Evolutionary conservation across 2,113 vertebrate species (phyloP).

Genomic region (Uria lomvia): DNA sequence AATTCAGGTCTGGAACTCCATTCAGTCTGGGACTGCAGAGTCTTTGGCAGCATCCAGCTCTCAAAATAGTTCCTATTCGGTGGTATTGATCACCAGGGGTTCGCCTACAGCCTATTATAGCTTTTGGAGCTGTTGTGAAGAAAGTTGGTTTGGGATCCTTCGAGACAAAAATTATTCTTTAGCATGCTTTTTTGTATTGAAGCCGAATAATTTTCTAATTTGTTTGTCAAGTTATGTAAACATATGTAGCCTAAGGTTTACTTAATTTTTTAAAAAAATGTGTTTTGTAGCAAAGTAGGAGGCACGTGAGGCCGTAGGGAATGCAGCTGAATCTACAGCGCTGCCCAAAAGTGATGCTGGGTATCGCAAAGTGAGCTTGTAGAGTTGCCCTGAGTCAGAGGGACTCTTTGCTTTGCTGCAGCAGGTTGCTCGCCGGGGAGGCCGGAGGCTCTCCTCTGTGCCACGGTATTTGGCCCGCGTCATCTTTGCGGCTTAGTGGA

Average conservation of each 20-base stretch:
- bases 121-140: not conserved
- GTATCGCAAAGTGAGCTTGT: not conserved
- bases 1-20: not conserved
- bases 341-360: not conserved
- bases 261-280: not conserved
- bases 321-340: not conserved
- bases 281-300: not conserved
- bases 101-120: not conserved
- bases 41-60: not conserved
- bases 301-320: not conserved
- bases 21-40: not conserved
- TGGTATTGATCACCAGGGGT: not conserved
- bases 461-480: not conserved
- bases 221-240: not conserved
- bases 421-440: accelerated
- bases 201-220: not conserved
- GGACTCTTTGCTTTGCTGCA: not conserved
- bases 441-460: not conserved
- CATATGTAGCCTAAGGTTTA: not conserved
- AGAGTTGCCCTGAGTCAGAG: not conserved
- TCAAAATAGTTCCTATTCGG: not conserved
- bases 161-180: not conserved
- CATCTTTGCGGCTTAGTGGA: not conserved
- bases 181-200: not conserved
- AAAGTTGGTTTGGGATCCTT: not conserved